Base-by-base conservation (phyloP, 2,113 vertebrate species). In the Cyprinodon brontotheroides region DNA sequence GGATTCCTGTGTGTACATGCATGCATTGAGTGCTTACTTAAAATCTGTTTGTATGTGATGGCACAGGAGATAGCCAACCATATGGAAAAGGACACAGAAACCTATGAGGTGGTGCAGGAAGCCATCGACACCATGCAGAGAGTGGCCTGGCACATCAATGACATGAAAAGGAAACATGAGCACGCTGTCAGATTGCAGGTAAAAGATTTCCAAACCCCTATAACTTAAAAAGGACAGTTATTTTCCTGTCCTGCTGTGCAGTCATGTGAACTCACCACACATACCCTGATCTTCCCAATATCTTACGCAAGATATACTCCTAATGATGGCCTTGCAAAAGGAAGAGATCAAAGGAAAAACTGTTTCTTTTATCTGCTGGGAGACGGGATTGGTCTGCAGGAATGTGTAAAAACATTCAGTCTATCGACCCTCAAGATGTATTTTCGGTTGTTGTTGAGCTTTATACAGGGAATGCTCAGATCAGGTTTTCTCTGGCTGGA, bases 121-220 rank as follows among this genome's bases (percentile, higher is more conserved):
- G 98, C 98, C 45, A 99, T 99, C 41, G 97, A 99, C 87, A 99
- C 98, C 4, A 99, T 99, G 98, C 97, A 99, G 94, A 94, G 97
- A 38, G 98, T 99, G 41, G 98, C 98, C 22, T 98, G 97, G 97
- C 97, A 99, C 91, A 99, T 99, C 93, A 99, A 99, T 50, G 97
- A 99, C 91, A 99, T 99, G 97, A 99, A 99, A 92, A 95, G 98
- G 91, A 99, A 97, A 41, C 98, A 99, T 0, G 98, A 99, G 82
- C 97, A 99, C 0, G 96, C 97, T 0, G 93, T 99, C 20, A 93
- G 97, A 77, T 80, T 98, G 57, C 98, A 99, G 95, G 98, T 98
- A 92, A 81, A 78, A 86, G 15, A 29, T 40, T 45, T 61, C 47
- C 69, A 47, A 40, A 29, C 37, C 63, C 67, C 50, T 53, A 73